Evolutionary conservation across 2,888 invertebrate species (phyloP).

Genomic region (Abscondita cerata): DNA sequence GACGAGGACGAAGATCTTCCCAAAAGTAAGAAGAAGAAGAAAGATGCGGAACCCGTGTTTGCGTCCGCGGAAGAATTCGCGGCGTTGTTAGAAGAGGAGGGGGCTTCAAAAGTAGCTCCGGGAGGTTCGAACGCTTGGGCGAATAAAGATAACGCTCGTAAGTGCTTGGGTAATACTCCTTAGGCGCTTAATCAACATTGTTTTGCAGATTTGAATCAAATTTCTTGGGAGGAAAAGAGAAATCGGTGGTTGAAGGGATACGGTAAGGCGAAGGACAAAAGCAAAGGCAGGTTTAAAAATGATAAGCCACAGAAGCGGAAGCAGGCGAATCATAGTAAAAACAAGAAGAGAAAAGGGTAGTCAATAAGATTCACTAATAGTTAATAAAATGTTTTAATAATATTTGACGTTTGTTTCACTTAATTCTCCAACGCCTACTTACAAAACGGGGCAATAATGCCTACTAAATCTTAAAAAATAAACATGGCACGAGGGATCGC

Average conservation of each 20-base stretch:
- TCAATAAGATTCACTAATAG: too few relatives aligned
- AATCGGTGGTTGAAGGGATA: conserved; percentile 68
- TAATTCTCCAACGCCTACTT: too few relatives aligned
- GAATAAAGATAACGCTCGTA: conserved; percentile 79
- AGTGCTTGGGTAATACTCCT: conserved; percentile 25
- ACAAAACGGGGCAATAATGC: too few relatives aligned
- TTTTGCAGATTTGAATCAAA: conserved; percentile 70
- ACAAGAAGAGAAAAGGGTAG: background rate
- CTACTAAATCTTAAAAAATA: too few relatives aligned
- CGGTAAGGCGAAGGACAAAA: conserved; percentile 54
- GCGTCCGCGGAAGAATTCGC: conserved; percentile 91
- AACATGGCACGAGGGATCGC: too few relatives aligned
- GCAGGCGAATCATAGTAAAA: background rate
- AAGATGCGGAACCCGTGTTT: conserved; percentile 70
- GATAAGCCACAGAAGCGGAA: conserved; percentile 17
- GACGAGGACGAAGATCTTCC: conserved; percentile 49
- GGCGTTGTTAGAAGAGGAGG: conserved; percentile 84
- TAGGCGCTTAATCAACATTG: conserved; percentile 4
- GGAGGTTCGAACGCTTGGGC: conserved; percentile 74
- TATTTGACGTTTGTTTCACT: too few relatives aligned
- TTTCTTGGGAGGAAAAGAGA: conserved; percentile 82
- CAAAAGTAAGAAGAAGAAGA: conserved; percentile 46
- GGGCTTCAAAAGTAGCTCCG: conserved; percentile 63
- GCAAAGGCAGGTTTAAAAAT: conserved; percentile 26
- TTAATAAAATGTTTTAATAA: too few relatives aligned